phyloP scores from a whole-genome alignment of 2,888 invertebrate species.

The Macrostomum cliftonense region DNA sequence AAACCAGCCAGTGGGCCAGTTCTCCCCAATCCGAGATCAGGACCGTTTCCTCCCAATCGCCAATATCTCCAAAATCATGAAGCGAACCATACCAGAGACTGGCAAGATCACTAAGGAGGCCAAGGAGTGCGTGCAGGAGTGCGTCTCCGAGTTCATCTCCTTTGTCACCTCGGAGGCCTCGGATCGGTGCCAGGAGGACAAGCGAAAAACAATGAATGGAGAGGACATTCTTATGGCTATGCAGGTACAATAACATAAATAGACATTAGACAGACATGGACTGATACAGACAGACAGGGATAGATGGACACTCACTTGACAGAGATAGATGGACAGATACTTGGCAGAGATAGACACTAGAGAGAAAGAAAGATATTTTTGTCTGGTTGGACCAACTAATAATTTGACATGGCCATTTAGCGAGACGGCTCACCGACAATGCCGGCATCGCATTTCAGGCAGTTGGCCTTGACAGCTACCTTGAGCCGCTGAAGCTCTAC shows the following conservation, averaged over 20 bases:
- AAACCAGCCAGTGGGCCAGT: no score
- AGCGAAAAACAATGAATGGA: slow-evolving; percentile 94
- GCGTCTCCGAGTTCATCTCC: slow-evolving; percentile 94
- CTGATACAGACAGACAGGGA: no score
- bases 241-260: slow-evolving; percentile 47
- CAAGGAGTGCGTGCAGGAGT: slow-evolving; percentile 93
- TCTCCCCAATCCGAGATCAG: slow-evolving; percentile 40
- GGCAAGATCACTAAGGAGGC: slow-evolving; percentile 99
- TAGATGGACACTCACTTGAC: no score
- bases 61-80: slow-evolving; percentile 98
- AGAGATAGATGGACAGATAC: no score
- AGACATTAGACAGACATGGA: no score
- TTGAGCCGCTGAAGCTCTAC: slow-evolving; percentile 62
- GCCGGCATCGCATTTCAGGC: slow-evolving; percentile 32
- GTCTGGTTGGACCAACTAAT: no score
- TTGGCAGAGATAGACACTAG: no score
- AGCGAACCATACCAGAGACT: slow-evolving; percentile 78
- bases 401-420: no score
- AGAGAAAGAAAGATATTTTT: no score
- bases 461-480: slow-evolving; percentile 89
- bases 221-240: slow-evolving; percentile 92
- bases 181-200: slow-evolving; percentile 86
- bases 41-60: slow-evolving; percentile 94
- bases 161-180: slow-evolving; percentile 97
- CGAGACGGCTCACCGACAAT: no score